These are phyloP conservation scores for Andrena marginata DNA, from an alignment of 2,888 invertebrate species.

Conservation along the genomic window DNA sequence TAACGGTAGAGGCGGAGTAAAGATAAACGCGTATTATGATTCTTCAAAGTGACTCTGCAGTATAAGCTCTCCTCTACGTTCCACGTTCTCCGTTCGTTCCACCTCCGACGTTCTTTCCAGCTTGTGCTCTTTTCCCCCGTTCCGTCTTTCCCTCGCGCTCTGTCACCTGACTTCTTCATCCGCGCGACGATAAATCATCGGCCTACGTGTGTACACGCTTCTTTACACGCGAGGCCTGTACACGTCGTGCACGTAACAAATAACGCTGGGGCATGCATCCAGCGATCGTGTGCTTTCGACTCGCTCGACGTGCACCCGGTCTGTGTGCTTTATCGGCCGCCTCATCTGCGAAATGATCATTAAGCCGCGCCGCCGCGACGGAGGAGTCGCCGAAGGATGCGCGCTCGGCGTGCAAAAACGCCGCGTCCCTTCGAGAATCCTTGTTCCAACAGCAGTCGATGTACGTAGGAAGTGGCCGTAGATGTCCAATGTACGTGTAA, in stretches of 20 bases:
- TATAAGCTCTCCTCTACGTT: conserved; percentile 44
- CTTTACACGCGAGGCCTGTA: conserved; percentile 54
- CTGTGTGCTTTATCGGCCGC: conserved; percentile 52
- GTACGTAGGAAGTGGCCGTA: background rate
- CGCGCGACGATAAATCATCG: conserved; percentile 68
- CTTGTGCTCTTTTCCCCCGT: conserved; percentile 24
- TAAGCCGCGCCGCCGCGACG: conserved; percentile 49
- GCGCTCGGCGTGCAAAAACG: conserved; percentile 21
- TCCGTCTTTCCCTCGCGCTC: conserved; percentile 30
- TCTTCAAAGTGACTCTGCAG: conserved; percentile 48
- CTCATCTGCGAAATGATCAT: conserved; percentile 59
- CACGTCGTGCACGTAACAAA: conserved; percentile 59
- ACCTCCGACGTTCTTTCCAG: conserved; percentile 1
- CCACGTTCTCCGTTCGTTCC: conserved; percentile 14
- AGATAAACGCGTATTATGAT: conserved; percentile 54
- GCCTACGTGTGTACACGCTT: conserved; percentile 40
- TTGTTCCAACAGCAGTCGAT: background rate
- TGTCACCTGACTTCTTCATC: conserved; percentile 67
- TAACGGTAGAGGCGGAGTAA: conserved; percentile 53
- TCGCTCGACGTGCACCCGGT: conserved; percentile 18
- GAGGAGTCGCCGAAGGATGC: conserved; percentile 38
- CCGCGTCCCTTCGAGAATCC: background rate
- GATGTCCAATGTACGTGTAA: too few species aligned
- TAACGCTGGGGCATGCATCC: conserved; percentile 63
- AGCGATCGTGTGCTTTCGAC: conserved; percentile 31